These are phyloP conservation scores for Takifugu rubripes DNA, from an alignment of 2,797 vertebrate species.

Conservation along the genomic window DNA sequence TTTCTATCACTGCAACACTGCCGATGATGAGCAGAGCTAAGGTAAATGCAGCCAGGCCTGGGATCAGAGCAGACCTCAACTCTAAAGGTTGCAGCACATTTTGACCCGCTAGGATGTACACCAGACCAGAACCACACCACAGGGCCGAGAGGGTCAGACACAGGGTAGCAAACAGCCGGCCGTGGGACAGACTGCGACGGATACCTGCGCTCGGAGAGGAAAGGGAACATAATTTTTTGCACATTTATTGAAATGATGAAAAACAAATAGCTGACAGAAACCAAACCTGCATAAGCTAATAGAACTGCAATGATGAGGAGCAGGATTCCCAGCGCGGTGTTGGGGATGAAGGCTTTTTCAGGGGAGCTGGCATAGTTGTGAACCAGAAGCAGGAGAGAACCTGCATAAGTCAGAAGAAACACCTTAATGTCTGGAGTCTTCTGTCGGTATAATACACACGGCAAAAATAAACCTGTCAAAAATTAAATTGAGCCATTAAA, in stretches of 20 bases:
- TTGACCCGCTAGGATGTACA: constrained; percentile 77
- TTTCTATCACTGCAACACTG: constrained; percentile 62
- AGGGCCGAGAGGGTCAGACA: constrained; percentile 81
- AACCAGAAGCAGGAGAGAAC: constrained; percentile 80
- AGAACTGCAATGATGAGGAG: constrained; percentile 76
- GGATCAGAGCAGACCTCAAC: constrained; percentile 71
- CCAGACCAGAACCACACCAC: constrained; percentile 80
- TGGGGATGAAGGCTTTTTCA: constrained; percentile 66
- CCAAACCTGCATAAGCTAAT: constrained; percentile 81
- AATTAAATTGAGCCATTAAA: neutral
- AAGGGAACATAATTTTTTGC: neutral
- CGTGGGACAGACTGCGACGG: constrained; percentile 58
- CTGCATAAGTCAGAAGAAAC: constrained; percentile 50
- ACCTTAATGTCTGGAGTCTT: neutral
- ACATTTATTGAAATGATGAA: neutral
- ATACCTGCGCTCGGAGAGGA: constrained; percentile 67
- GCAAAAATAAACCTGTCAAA: neutral
- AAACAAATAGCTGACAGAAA: neutral
- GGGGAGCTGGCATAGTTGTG: constrained; percentile 72
- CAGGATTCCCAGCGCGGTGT: constrained; percentile 77
- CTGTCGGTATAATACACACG: neutral
- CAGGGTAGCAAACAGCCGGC: constrained; percentile 71
- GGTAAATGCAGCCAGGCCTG: constrained; percentile 78
- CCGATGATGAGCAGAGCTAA: constrained; percentile 78
- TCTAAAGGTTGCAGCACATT: constrained; percentile 37